Percentiles rank a stretch among this genome's conserved stretches.
Conservation (phyloP, 1,140 invertebrate genomes). For the Aphelinus atriplicis region DNA sequence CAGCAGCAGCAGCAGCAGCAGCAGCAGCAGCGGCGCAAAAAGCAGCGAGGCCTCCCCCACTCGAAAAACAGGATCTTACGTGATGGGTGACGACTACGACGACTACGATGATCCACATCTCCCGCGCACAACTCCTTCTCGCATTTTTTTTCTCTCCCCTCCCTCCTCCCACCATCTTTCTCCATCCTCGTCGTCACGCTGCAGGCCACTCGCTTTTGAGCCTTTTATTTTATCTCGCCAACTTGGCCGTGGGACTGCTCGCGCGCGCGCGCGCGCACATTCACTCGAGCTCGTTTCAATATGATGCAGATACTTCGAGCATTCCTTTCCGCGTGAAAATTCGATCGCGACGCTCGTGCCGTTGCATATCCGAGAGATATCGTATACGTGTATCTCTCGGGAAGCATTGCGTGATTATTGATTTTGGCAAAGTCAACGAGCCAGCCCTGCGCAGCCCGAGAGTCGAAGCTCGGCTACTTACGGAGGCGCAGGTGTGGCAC, state of each 20-base stretch:
- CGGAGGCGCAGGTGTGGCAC: not conserved
- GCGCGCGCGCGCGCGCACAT: not conserved
- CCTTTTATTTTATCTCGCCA: not conserved
- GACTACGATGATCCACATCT: not conserved
- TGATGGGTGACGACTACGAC: slow-evolving; percentile 6
- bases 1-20: too few relatives aligned
- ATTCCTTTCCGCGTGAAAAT: not conserved
- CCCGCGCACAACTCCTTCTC: not conserved
- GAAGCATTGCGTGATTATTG: slow-evolving; percentile 18
- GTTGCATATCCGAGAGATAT: too few relatives aligned
- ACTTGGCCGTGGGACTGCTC: slow-evolving; percentile 12
- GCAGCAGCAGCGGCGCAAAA: too few relatives aligned
- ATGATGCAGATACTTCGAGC: too few relatives aligned
- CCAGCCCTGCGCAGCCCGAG: not conserved
- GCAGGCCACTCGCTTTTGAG: not conserved
- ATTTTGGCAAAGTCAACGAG: not conserved
- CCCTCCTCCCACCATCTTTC: not conserved
- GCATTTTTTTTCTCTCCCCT: not conserved
- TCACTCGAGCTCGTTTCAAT: not conserved
- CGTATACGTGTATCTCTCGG: too few relatives aligned
- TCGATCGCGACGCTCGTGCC: not conserved
- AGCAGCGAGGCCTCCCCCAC: not conserved
- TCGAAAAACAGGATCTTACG: slow-evolving; percentile 37
- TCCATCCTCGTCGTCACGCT: not conserved
- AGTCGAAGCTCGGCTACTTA: not conserved